These are phyloP conservation scores for Drosophila suzukii DNA, from an alignment of 1,140 invertebrate species.

Conservation along the genomic window DNA sequence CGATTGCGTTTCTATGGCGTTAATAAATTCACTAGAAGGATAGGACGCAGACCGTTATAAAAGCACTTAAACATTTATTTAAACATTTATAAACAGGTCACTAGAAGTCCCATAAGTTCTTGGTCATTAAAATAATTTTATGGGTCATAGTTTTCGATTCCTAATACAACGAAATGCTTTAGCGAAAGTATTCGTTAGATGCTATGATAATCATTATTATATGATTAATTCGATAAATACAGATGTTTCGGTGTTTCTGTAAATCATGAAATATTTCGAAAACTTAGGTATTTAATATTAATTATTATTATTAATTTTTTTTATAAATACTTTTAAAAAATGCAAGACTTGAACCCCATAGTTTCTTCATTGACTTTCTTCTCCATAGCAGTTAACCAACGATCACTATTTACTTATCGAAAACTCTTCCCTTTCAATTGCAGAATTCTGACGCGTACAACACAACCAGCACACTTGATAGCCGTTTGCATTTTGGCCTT, in stretches of 20 bases:
- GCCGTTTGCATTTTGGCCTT: conserved; percentile 87
- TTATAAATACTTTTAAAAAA: no score
- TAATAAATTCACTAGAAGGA: not conserved
- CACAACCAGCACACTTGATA: conserved; percentile 91
- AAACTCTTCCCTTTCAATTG: conserved; percentile 34
- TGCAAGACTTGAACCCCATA: no score
- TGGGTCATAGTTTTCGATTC: not conserved
- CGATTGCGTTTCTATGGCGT: conserved; percentile 13
- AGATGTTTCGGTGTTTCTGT: not conserved
- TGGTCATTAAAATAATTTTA: not conserved
- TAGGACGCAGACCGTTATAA: not conserved
- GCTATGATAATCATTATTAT: not conserved
- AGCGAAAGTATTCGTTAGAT: no score
- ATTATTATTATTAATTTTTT: no score
- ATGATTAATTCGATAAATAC: not conserved
- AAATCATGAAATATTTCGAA: not conserved
- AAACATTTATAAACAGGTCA: not conserved
- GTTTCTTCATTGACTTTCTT: no score
- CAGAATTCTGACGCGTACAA: conserved; percentile 89
- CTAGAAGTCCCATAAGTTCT: no score
- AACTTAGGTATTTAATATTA: not conserved
- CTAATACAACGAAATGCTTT: no score
- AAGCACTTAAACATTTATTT: no score
- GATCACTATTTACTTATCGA: not conserved
- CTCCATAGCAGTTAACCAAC: not conserved